Base-by-base conservation (phyloP, 1,140 invertebrate genomes). In the Saccostrea echinata region DNA sequence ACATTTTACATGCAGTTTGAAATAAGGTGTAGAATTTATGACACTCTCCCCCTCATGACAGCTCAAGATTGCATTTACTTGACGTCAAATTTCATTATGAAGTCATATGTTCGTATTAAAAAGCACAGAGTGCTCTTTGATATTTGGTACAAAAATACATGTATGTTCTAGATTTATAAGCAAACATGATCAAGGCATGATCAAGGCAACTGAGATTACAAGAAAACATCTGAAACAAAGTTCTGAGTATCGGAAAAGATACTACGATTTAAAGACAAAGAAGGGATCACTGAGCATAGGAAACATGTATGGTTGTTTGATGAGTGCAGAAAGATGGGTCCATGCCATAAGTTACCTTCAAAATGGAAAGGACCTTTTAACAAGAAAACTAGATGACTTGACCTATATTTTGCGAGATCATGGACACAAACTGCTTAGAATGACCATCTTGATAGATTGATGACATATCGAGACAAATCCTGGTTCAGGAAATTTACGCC, bases 301-400 rank as follows among this genome's bases (percentile, higher is more conserved):
- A 13, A 87, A n/a, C 21, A 35, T 43, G 90, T 86, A 12, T 89
- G 88, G 86, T 8, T 87, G 13, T 53, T 85, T 68, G 55, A 90
- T 43, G 53, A 43, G 18, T 0, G 51, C 30, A 83, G 35, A 35
- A 87, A 86, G 33, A 16, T 52, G 21, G 90, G 86, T 30, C 84
- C 89, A 0, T 89, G 90, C 80, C 64, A n/a, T 16, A 90, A 90
- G 21, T 35, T 89, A 13, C 35, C 52, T 21, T 68, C n/a, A 6
- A 83, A 71, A 68, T 89, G 88, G 86, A 88, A 89, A 30, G 88
- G 88, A 43, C 35, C 0, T 89, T 3, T 43, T 88, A n/a, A 35
- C 76, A 4, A 87, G 76, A 61, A 86, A 76, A 33, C 84, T 89
- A 21, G 68, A 91, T 81, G 90, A 91, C 53, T 9, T 88, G 11